Conservation (phyloP, 1,140 invertebrate species). For the Zaprionus gabonicus region DNA sequence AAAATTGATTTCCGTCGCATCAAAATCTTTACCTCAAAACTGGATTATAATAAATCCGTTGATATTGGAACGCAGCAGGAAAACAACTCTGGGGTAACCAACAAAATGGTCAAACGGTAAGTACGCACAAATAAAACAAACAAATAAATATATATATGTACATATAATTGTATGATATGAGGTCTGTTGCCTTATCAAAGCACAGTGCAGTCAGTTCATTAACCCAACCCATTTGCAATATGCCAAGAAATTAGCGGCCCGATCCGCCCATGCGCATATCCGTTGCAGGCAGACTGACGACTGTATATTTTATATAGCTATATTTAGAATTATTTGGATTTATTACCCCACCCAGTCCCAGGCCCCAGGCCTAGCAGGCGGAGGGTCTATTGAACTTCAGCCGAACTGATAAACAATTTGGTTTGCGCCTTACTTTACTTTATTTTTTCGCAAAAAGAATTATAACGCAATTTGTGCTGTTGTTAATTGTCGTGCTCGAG, state of each 20-base stretch:
- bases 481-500: conserved; percentile 39
- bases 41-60: conserved; percentile 84
- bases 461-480: conserved; percentile 75
- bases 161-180: conserved; percentile 4
- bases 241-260: conserved; percentile 53
- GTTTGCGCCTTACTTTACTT: conserved; percentile 10
- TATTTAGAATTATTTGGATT: conserved; percentile 38
- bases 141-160: neutral
- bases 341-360: conserved; percentile 6
- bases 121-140: conserved; percentile 29
- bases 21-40: conserved; percentile 84
- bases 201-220: conserved; percentile 48
- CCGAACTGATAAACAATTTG: conserved; percentile 60
- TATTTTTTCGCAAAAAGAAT: conserved; percentile 40
- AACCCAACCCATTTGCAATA: conserved; percentile 64
- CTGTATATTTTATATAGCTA: conserved; percentile 21
- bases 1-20: conserved; percentile 84
- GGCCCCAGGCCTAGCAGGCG: neutral
- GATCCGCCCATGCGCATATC: conserved; percentile 24
- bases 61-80: conserved; percentile 84
- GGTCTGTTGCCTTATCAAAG: conserved; percentile 26
- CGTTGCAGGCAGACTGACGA: conserved; percentile 32
- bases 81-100: conserved; percentile 84
- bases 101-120: conserved; percentile 85
- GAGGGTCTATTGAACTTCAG: conserved; percentile 63